Base-by-base conservation (phyloP, 2,113 vertebrate species). In the Heterotilapia buettikoferi region DNA sequence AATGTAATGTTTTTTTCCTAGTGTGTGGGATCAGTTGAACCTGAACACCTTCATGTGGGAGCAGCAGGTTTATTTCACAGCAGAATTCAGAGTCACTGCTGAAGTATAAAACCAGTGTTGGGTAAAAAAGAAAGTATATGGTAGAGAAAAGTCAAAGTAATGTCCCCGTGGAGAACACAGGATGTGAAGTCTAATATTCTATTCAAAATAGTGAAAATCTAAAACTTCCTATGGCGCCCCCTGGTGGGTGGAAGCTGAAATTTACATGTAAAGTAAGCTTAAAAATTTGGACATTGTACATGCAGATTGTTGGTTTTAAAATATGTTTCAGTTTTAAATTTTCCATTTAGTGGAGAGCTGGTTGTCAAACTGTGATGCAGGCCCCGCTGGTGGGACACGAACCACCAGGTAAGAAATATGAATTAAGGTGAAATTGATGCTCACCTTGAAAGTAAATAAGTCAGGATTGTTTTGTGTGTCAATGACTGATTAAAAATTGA, bases 341-440 rank as follows among this genome's bases (percentile, higher is more conserved):
- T 19, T 63, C 2, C 36, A 24, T 71, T 24, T 71, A 24, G 0
- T 14, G 38, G 12, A 16, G 5, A 71, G 36, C 0, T 43, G 12
- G 12, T 71, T 71, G n/a, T 71, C 38, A 43, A 71, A 71, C 38
- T 71, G n/a, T 40, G 7, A 12, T 43, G 66, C 38, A 0, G 36
- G 5, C n/a, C 36, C 3, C 0, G 1, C 36, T 16, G n/a, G n/a
- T 43, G 12, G 66, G 36, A 24, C 63, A 24, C 1, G 0, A 13
- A 40, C 21, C 13, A 45, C 12, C 21, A 10, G 2, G 38, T 71
- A 40, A 45, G 2, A 1, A 43, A 26, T 9, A 4, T 71, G 3
- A 10, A 4, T 43, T 9, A 24, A 0, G 66, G 5, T 1, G 68
- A 26, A 45, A 73, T 16, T 10, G 38, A 6, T 45, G 0, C 21